These are phyloP conservation scores for Epistrophe grossulariae DNA, from an alignment of 2,888 invertebrate species.

Conservation along the genomic window DNA sequence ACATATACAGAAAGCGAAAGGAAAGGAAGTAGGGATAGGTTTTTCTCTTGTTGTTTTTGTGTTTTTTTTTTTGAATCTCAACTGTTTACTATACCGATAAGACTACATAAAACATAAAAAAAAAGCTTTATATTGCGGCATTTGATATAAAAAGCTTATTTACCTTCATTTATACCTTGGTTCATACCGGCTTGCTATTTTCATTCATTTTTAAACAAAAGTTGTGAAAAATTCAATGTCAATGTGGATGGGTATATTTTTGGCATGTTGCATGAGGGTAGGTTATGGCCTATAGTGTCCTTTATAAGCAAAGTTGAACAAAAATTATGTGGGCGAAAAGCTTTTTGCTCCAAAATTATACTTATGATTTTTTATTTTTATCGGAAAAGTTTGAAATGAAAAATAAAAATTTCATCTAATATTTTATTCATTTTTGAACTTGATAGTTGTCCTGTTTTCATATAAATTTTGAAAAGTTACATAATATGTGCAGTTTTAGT, in stretches of 20 bases:
- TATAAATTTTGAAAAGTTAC: no score
- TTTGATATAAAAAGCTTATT: neutral
- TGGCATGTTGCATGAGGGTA: slow-evolving; percentile 27
- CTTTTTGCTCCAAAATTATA: neutral
- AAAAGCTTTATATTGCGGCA: slow-evolving; percentile 21
- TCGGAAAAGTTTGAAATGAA: neutral
- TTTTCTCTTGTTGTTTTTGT: neutral
- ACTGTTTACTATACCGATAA: neutral
- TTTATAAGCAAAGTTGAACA: neutral
- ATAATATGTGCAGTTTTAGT: no score
- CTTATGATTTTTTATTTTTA: neutral
- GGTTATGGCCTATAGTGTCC: neutral
- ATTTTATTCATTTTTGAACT: neutral
- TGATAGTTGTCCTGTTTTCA: neutral
- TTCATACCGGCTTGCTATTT: slow-evolving; percentile 4
- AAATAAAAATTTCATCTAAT: neutral
- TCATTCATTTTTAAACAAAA: slow-evolving; percentile 18
- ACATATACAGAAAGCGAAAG: slow-evolving; percentile 21
- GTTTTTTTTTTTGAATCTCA: neutral
- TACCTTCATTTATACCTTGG: neutral
- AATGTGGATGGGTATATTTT: neutral
- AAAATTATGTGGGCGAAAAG: slow-evolving; percentile 1
- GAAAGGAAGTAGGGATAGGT: slow-evolving; percentile 1
- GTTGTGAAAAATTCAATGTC: slow-evolving; percentile 41
- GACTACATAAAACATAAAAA: neutral